These are phyloP conservation scores for Euthynnus affinis DNA, from an alignment of 2,797 vertebrate genomes.

Conservation along the genomic window DNA sequence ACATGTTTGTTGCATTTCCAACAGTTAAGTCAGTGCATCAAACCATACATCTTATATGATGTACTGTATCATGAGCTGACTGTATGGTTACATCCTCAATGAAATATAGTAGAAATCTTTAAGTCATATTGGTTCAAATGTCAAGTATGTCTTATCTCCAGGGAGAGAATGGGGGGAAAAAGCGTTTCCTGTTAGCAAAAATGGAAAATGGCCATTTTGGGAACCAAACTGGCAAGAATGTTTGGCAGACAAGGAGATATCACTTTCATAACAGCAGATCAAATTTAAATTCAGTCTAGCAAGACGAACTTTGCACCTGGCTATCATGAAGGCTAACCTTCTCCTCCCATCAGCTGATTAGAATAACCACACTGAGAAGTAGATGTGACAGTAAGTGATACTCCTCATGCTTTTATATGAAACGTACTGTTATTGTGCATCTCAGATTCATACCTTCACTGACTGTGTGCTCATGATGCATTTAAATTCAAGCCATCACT, in stretches of 20 bases:
- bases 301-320: background rate
- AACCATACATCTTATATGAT: background rate
- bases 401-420: slow-evolving; percentile 4
- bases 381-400: background rate
- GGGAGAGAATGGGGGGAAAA: background rate
- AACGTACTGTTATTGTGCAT: background rate
- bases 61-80: background rate
- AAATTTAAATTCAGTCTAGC: slow-evolving; percentile 20
- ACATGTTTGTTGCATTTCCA: background rate
- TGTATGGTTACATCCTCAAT: no score
- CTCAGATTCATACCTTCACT: background rate
- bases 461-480: background rate
- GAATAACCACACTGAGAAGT: slow-evolving; percentile 25
- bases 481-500: background rate
- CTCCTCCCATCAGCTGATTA: slow-evolving; percentile 16
- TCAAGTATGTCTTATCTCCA: background rate
- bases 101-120: no score
- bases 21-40: background rate
- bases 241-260: slow-evolving; percentile 4
- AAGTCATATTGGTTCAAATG: no score
- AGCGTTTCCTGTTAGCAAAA: background rate
- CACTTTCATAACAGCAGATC: background rate
- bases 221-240: background rate
- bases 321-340: slow-evolving; percentile 19
- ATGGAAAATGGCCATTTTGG: background rate